Evolutionary conservation across 1,140 invertebrate species (phyloP).

Genomic region (Conus betulinus): DNA sequence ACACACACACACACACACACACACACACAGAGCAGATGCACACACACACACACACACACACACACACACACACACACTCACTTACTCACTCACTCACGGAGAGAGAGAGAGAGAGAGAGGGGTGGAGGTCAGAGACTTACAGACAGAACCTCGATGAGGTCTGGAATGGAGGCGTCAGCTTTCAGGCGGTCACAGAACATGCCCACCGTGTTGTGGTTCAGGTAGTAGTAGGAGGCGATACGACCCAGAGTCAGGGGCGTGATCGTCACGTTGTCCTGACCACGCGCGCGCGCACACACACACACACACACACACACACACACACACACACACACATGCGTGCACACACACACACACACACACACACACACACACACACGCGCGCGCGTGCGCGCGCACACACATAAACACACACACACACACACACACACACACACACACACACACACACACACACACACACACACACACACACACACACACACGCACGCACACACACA

Average conservation of each 20-base stretch:
- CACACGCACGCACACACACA: not conserved
- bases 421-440: not conserved
- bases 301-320: not conserved
- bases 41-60: too few relatives aligned
- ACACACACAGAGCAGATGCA: too few relatives aligned
- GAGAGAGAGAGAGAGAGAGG: not conserved
- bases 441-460: too few relatives aligned
- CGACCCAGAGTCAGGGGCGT: slow-evolving; percentile 91
- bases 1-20: too few relatives aligned
- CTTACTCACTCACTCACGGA: not conserved
- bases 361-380: too few relatives aligned
- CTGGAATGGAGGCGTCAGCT: slow-evolving; percentile 81
- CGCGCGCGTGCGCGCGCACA: not conserved
- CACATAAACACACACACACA: too few relatives aligned
- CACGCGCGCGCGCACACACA: not conserved
- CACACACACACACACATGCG: too few relatives aligned
- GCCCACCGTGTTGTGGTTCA: slow-evolving; percentile 93
- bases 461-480: not conserved
- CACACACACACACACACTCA: too few relatives aligned
- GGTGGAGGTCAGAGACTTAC: slow-evolving; percentile 54
- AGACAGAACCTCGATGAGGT: slow-evolving; percentile 88
- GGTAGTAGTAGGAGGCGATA: slow-evolving; percentile 97
- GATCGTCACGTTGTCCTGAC: slow-evolving; percentile 83
- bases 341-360: too few relatives aligned
- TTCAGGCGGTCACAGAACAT: slow-evolving; percentile 86